Evolutionary conservation across 2,888 invertebrate species (phyloP), one percentile per base, ranked within the genome.

Genomic region (Eutolmus rufibarbis): DNA sequence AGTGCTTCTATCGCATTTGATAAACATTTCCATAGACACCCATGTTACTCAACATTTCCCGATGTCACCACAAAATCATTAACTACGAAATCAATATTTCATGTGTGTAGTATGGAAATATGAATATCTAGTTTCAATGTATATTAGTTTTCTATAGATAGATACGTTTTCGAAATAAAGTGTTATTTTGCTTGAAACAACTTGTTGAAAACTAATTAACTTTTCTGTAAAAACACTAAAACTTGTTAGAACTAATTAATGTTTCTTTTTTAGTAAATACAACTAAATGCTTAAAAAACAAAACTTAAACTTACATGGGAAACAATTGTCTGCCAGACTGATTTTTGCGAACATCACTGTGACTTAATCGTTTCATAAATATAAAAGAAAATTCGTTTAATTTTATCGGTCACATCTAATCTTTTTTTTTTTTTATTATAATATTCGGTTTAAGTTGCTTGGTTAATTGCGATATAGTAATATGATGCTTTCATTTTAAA

Each of bases 251-350:
- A 74, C 74, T 85, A 85, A 85, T 85, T 74, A 74, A n/a, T 74
- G 16, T 16, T 12, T 46, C 9, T 12, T 46, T 23, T 85, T 86
- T n/a, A 78, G 8, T 40, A 81, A 81, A 81, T 23, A 86, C 40
- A 78, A 86, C 57, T 23, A 78, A 87, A 87, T 37, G 46, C 28
- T 46, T 12, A 81, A 82, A 82, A 51, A 79, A 8, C 23, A 19
- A 85, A 88, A 89, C 87, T 89, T 89, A 90, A 91, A 92, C 92
- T 92, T 92, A 92, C 92, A 91, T 92, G 92, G 92, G 90, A 92
- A 92, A 90, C 92, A 92, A 91, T 92, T 92, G 90, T 92, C 92
- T 90, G 92, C 92, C 90, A 90, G 90, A 90, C 91, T 90, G 90
- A 91, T 90, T 90, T 92, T 92, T 89, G 90, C 90, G 76, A 91